A percentile compares a stretch with the other conserved stretches of the same genome.
These are phyloP conservation scores for Thysanoteuthis rhombus DNA, from an alignment of 2,888 invertebrate genomes.

Conservation along the genomic window DNA sequence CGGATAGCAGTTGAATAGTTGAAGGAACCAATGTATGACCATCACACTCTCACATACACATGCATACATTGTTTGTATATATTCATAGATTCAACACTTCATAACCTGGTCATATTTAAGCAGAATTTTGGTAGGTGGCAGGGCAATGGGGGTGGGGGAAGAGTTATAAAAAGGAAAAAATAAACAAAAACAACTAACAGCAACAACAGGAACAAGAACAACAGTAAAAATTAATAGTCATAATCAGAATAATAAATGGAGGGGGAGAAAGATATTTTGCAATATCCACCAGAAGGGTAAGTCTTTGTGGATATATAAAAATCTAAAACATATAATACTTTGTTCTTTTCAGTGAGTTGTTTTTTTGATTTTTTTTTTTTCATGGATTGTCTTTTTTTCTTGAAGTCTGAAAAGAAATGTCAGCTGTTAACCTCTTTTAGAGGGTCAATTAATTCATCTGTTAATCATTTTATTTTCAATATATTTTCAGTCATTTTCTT, in stretches of 20 bases:
- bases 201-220: background rate
- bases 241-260: background rate
- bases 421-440: background rate
- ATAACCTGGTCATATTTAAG: background rate
- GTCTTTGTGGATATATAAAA: background rate
- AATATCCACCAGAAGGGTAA: background rate
- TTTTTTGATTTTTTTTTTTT: too few relatives aligned
- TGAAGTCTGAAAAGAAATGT: background rate
- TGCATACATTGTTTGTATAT: background rate
- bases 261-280: too few relatives aligned
- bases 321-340: background rate
- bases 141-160: background rate
- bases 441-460: background rate
- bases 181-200: background rate
- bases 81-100: background rate
- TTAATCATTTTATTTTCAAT: background rate
- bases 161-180: background rate
- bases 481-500: background rate
- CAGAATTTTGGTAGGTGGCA: background rate
- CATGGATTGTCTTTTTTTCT: background rate
- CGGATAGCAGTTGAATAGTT: background rate
- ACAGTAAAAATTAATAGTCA: background rate
- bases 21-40: background rate
- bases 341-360: background rate
- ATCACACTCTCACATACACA: background rate